These are phyloP conservation scores for Periplaneta americana DNA, from an alignment of 1,140 invertebrate species.

Conservation along the genomic window DNA sequence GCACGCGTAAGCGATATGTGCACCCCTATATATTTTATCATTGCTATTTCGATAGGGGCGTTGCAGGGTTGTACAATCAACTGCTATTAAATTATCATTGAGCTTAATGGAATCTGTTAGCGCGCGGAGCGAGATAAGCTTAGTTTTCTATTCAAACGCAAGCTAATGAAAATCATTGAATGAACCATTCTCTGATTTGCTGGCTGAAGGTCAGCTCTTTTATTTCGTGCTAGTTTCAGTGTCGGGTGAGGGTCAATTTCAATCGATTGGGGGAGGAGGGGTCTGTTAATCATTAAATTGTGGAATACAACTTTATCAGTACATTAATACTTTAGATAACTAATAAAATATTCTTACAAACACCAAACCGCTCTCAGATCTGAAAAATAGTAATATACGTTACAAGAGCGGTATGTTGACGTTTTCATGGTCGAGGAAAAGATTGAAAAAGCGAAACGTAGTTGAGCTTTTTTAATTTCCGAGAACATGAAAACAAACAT, in stretches of 20 bases:
- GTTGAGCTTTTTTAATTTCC: too few species aligned
- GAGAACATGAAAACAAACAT: too few species aligned
- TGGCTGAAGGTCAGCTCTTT: neutral
- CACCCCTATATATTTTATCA: neutral
- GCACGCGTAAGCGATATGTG: neutral
- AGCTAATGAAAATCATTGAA: neutral
- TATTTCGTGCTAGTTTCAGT: neutral
- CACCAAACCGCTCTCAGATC: too few species aligned
- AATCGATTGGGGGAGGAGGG: neutral
- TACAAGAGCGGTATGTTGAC: too few species aligned
- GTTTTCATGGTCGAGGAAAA: too few species aligned
- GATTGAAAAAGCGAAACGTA: too few species aligned
- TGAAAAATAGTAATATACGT: too few species aligned
- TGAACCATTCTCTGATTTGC: neutral
- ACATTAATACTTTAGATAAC: too few species aligned
- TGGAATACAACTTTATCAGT: too few species aligned
- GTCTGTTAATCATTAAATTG: too few species aligned
- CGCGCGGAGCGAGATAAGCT: neutral
- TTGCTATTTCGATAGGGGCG: neutral
- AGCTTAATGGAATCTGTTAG: neutral
- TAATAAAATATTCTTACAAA: too few species aligned
- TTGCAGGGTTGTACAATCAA: neutral
- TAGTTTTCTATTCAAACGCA: too few species aligned
- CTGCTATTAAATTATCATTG: neutral
- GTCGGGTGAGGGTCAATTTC: neutral